Conservation (phyloP, 1,140 invertebrate genomes). For the Trichogramma pretiosum region DNA sequence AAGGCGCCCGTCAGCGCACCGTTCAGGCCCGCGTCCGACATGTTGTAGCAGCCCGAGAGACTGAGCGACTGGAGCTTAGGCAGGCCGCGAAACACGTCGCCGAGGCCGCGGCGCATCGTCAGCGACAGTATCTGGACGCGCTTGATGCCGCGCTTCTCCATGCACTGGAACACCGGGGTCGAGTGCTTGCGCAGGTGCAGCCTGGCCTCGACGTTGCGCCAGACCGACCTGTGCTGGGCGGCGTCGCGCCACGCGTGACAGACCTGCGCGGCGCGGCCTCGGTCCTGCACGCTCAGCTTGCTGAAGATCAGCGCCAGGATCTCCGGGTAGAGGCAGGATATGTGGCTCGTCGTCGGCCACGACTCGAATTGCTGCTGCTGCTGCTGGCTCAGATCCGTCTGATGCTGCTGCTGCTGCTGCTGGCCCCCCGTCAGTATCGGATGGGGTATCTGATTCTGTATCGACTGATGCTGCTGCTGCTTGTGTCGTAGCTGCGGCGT, state of each 20-base stretch:
- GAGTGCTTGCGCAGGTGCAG: constrained; percentile 77
- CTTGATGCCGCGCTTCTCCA: constrained; percentile 79
- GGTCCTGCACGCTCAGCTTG: constrained; percentile 77
- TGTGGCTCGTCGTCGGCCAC: constrained; percentile 57
- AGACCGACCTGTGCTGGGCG: constrained; percentile 83
- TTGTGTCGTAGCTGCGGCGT: constrained; percentile 27
- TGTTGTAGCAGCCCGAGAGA: constrained; percentile 86
- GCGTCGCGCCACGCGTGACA: constrained; percentile 85
- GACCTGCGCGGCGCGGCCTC: constrained; percentile 82
- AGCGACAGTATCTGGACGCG: constrained; percentile 83
- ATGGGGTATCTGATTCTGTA: constrained; percentile 27
- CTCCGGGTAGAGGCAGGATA: constrained; percentile 84
- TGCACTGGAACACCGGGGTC: constrained; percentile 72
- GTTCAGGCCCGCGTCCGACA: constrained; percentile 71
- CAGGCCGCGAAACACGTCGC: constrained; percentile 78
- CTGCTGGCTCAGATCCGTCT: no score
- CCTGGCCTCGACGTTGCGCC: constrained; percentile 85
- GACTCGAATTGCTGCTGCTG: constrained; percentile 21
- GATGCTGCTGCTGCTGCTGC: constrained; percentile 14
- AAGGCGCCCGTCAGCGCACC: constrained; percentile 70
- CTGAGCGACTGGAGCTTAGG: constrained; percentile 81
- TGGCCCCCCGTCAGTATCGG: constrained; percentile 22
- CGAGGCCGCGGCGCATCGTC: constrained; percentile 70
- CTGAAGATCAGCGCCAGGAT: constrained; percentile 86
- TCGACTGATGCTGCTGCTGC: constrained; percentile 24